Percentiles rank a stretch among this genome's conserved stretches.
Conservation (phyloP, 2,113 vertebrate genomes). For the Poecilia latipinna region DNA sequence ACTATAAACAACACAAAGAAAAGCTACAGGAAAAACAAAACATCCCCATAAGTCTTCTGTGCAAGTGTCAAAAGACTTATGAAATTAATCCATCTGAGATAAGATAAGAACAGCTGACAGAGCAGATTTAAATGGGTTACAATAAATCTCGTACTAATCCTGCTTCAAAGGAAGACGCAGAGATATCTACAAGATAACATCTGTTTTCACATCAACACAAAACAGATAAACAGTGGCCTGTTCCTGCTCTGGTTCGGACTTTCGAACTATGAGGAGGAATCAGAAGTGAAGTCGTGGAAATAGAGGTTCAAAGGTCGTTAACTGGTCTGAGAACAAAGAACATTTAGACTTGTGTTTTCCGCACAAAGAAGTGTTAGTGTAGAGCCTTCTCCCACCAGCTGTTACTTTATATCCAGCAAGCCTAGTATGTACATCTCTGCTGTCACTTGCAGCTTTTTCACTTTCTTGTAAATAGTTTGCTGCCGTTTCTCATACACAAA, state of each 20-base stretch:
- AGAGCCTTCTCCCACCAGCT: too few species aligned
- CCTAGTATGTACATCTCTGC: too few species aligned
- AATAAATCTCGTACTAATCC: neutral
- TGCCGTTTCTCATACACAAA: too few species aligned
- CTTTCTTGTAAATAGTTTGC: too few species aligned
- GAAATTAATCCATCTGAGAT: constrained; percentile 6
- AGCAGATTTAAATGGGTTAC: neutral
- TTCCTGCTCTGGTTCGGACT: neutral
- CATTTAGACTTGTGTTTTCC: neutral
- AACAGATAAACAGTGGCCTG: constrained; percentile 17
- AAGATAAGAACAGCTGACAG: neutral
- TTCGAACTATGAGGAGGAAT: constrained; percentile 9
- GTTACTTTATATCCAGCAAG: too few species aligned
- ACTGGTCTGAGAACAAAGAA: neutral
- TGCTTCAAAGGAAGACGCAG: neutral
- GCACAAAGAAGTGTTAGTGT: too few species aligned
- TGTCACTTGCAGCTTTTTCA: too few species aligned
- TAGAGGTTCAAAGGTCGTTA: constrained; percentile 58
- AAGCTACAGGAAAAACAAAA: neutral
- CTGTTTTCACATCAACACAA: constrained; percentile 27
- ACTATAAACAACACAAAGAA: neutral
- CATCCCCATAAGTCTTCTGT: neutral
- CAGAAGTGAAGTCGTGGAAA: constrained; percentile 18
- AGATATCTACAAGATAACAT: constrained; percentile 24
- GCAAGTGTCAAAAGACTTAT: neutral